Evolutionary conservation across 2,888 invertebrate species (phyloP).

Genomic region (Caenorhabditis uteleia): DNA sequence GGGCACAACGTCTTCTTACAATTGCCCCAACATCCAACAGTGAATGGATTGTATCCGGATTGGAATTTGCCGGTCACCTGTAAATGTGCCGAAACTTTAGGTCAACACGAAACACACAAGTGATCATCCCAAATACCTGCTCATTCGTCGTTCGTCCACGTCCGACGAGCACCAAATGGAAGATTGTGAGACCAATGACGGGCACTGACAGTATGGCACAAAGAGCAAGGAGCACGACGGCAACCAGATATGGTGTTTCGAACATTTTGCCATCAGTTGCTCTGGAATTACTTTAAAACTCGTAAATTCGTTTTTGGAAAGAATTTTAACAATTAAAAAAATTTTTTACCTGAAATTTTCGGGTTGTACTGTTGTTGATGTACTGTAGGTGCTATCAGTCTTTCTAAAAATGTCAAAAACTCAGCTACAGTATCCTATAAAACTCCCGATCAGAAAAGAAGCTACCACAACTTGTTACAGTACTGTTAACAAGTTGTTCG

Average conservation of each 20-base stretch:
- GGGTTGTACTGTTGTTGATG: no score
- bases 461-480: no score
- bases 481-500: conserved; percentile 3
- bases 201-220: conserved; percentile 91
- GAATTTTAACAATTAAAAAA: no score
- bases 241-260: conserved; percentile 67
- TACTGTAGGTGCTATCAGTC: neutral
- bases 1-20: conserved; percentile 94
- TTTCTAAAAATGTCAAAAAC: no score
- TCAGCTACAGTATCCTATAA: no score
- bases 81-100: conserved; percentile 12
- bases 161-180: conserved; percentile 94
- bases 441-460: no score
- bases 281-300: no score
- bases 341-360: no score
- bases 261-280: conserved; percentile 42
- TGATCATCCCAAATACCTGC: conserved; percentile 77
- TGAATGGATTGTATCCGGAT: conserved; percentile 97
- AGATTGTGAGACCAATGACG: conserved; percentile 94
- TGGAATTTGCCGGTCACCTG: conserved; percentile 96
- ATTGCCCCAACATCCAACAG: conserved; percentile 90
- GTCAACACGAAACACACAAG: neutral
- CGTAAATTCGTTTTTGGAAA: no score
- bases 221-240: conserved; percentile 86
- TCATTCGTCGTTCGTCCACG: conserved; percentile 98